Percentiles rank a stretch among this genome's conserved stretches.
Evolutionary conservation across 2,888 invertebrate species (phyloP).

Genomic region (Drosophila barbarae): DNA sequence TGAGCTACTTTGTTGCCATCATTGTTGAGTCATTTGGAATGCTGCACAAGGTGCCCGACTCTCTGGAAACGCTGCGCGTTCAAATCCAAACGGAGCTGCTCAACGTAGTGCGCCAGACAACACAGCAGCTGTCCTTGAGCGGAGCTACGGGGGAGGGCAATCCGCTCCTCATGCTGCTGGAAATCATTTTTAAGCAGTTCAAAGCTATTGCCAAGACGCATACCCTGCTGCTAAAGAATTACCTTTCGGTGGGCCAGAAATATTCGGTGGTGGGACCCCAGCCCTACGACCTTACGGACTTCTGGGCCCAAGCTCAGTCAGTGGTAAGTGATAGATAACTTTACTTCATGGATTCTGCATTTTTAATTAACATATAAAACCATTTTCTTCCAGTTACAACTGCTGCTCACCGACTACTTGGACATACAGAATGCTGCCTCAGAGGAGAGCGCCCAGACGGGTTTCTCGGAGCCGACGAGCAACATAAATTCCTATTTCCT

Average conservation of each 20-base stretch:
- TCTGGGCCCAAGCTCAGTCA: conserved; percentile 94
- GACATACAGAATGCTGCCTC: conserved; percentile 89
- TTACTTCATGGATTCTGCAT: not conserved
- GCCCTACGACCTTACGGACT: conserved; percentile 86
- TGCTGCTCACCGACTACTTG: conserved; percentile 91
- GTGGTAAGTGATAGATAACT: conserved; percentile 83
- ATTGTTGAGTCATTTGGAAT: conserved; percentile 92
- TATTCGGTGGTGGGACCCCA: conserved; percentile 80
- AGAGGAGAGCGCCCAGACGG: conserved; percentile 82
- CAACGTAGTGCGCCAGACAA: conserved; percentile 88
- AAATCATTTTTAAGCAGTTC: conserved; percentile 90
- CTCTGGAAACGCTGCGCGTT: conserved; percentile 90
- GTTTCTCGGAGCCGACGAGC: conserved; percentile 78
- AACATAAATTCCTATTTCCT: conserved; percentile 81
- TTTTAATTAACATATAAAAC: not conserved
- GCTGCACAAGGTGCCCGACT: conserved; percentile 90
- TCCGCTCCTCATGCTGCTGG: conserved; percentile 83
- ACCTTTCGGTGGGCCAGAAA: conserved; percentile 83
- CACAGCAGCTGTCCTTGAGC: conserved; percentile 84
- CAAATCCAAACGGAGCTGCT: conserved; percentile 91
- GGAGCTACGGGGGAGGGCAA: conserved; percentile 63
- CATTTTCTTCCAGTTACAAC: conserved; percentile 84
- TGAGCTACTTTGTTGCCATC: conserved; percentile 87
- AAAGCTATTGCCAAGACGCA: conserved; percentile 90
- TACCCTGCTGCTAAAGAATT: conserved; percentile 84